Percentiles rank a stretch among this genome's conserved stretches.
These are phyloP conservation scores for Candoia aspera DNA, from an alignment of 2,113 vertebrate genomes.

Conservation along the genomic window DNA sequence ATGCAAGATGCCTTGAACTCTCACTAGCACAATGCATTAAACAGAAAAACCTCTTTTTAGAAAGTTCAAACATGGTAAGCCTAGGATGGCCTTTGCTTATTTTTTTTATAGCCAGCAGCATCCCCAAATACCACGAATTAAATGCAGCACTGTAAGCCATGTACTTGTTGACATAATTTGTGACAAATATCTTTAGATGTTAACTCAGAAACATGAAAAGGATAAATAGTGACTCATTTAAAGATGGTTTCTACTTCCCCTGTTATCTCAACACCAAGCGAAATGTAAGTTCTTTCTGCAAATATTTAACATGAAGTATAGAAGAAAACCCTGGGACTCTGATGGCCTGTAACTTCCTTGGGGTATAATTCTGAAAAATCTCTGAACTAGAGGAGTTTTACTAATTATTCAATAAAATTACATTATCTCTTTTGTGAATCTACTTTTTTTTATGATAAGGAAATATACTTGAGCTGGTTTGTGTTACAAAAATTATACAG, in stretches of 20 bases:
- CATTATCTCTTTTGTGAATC: background rate
- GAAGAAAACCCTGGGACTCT: background rate
- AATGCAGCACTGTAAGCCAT: background rate
- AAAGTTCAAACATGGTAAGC: background rate
- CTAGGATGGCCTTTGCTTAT: background rate
- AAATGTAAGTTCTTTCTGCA: background rate
- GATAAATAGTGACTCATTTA: background rate
- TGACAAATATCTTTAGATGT: background rate
- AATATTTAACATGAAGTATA: background rate
- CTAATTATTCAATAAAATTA: background rate
- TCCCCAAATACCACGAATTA: background rate
- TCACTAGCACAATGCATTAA: background rate
- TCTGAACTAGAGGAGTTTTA: background rate
- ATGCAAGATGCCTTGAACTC: background rate
- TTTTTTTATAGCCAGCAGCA: background rate
- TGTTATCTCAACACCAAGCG: background rate
- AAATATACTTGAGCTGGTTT: conserved; percentile 3
- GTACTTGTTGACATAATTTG: background rate
- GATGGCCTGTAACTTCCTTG: background rate
- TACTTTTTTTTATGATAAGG: background rate
- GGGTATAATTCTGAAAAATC: background rate
- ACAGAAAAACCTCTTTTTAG: background rate
- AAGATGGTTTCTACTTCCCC: background rate
- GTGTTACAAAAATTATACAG: background rate
- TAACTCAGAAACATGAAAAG: background rate